A percentile compares a stretch with the other conserved stretches of the same genome.
Evolutionary conservation across 2,113 vertebrate species (phyloP).

Genomic region (Mohoua ochrocephala): DNA sequence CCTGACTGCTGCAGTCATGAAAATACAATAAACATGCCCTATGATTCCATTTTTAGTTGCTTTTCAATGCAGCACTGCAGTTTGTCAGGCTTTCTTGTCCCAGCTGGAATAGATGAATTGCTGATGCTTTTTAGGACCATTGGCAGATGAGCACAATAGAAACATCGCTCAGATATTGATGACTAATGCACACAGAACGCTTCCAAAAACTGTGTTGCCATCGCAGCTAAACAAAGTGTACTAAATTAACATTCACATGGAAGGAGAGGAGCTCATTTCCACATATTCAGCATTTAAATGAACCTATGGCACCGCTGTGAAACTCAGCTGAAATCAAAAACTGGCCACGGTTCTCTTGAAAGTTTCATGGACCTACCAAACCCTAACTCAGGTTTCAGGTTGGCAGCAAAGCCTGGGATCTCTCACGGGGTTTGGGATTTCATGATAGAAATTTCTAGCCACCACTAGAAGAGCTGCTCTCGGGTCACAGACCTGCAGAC

Average conservation of each 20-base stretch:
- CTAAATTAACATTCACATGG: slow-evolving; percentile 52
- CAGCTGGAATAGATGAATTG: slow-evolving; percentile 64
- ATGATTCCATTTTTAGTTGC: slow-evolving; percentile 51
- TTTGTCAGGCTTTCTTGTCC: slow-evolving; percentile 57
- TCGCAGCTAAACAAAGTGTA: slow-evolving; percentile 54
- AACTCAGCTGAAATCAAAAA: slow-evolving; percentile 46
- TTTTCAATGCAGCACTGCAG: slow-evolving; percentile 42
- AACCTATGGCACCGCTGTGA: neutral
- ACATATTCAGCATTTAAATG: slow-evolving; percentile 41
- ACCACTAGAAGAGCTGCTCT: neutral
- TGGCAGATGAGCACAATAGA: slow-evolving; percentile 61
- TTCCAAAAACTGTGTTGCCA: slow-evolving; percentile 58
- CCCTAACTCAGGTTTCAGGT: slow-evolving; percentile 30
- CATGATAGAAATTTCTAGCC: neutral
- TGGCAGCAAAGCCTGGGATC: slow-evolving; percentile 13
- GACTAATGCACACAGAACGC: slow-evolving; percentile 39
- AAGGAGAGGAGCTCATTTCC: slow-evolving; percentile 17
- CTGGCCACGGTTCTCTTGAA: slow-evolving; percentile 20
- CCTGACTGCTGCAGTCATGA: slow-evolving; percentile 38
- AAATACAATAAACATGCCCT: slow-evolving; percentile 55
- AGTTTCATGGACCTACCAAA: slow-evolving; percentile 31
- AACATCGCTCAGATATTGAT: slow-evolving; percentile 57
- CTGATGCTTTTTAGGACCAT: slow-evolving; percentile 64
- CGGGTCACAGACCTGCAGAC: neutral
- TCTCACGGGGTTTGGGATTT: slow-evolving; percentile 27